Evolutionary conservation across 1,140 invertebrate species (phyloP).

Genomic region (Zaprionus inermis): DNA sequence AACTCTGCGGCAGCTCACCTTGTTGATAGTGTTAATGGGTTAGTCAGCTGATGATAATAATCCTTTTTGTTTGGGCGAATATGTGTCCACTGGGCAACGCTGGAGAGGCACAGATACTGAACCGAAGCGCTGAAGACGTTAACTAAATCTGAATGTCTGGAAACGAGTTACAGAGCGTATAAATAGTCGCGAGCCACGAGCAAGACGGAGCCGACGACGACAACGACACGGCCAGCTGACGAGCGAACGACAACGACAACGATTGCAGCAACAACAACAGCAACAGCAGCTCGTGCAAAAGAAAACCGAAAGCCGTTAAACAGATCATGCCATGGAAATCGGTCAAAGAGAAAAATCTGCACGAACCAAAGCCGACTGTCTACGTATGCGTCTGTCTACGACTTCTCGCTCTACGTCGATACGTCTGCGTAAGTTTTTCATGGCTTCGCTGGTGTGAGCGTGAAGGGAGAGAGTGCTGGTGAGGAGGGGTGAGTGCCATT

Average conservation of each 20-base stretch:
- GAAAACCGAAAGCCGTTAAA: conserved; percentile 81
- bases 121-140: conserved; percentile 67
- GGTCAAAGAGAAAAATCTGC: conserved; percentile 79
- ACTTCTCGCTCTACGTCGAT: conserved; percentile 6
- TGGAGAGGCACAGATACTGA: conserved; percentile 41
- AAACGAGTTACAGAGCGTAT: conserved; percentile 76
- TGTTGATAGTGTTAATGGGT: conserved; percentile 32
- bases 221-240: conserved; percentile 23
- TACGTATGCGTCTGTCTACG: conserved; percentile 2
- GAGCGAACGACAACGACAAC: conserved; percentile 27
- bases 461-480: not conserved
- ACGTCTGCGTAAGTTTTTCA: conserved; percentile 42
- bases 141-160: conserved; percentile 76
- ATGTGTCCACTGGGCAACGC: conserved; percentile 60
- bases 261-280: conserved; percentile 49
- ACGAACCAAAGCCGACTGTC: conserved; percentile 52
- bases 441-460: not conserved
- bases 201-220: conserved; percentile 4
- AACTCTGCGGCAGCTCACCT: conserved; percentile 40
- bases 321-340: conserved; percentile 81
- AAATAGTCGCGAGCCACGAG: conserved; percentile 57
- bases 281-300: conserved; percentile 46
- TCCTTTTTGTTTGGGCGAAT: conserved; percentile 35
- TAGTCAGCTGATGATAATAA: conserved; percentile 62
- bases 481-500: conserved; percentile 39